phyloP scores from a whole-genome alignment of 2,888 invertebrate species.

The Rotaria sp. region DNA sequence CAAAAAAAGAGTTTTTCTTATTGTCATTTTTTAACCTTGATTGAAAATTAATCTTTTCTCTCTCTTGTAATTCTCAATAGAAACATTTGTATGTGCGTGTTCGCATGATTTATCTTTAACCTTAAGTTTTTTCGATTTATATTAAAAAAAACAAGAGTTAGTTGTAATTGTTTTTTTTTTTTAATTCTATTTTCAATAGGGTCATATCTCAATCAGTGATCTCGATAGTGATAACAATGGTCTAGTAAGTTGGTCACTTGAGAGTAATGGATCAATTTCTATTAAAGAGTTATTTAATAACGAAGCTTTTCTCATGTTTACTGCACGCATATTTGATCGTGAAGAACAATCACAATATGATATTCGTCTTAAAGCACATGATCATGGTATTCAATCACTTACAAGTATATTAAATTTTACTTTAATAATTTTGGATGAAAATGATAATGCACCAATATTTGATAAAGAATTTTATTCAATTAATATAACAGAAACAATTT shows the following conservation, averaged over 20 bases:
- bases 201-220: slow-evolving; percentile 17
- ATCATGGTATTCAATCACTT: not conserved
- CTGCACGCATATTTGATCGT: not conserved
- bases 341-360: not conserved
- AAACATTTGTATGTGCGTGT: not conserved
- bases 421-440: not conserved
- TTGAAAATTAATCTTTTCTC: not conserved
- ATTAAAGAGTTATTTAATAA: not conserved
- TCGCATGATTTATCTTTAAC: not conserved
- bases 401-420: not conserved
- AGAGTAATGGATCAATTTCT: not conserved
- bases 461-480: not conserved
- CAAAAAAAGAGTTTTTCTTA: not conserved
- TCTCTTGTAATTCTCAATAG: not conserved
- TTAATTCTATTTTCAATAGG: not conserved
- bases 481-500: not conserved
- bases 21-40: not conserved
- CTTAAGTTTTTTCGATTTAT: not conserved
- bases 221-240: not conserved
- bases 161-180: not conserved
- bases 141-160: not conserved
- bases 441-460: not conserved
- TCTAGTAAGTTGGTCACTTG: not conserved
- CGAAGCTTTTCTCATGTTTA: not conserved
- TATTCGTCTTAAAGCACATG: not conserved